Conservation (phyloP, 2,888 invertebrate species). For the Lasioglossum marginatum region DNA sequence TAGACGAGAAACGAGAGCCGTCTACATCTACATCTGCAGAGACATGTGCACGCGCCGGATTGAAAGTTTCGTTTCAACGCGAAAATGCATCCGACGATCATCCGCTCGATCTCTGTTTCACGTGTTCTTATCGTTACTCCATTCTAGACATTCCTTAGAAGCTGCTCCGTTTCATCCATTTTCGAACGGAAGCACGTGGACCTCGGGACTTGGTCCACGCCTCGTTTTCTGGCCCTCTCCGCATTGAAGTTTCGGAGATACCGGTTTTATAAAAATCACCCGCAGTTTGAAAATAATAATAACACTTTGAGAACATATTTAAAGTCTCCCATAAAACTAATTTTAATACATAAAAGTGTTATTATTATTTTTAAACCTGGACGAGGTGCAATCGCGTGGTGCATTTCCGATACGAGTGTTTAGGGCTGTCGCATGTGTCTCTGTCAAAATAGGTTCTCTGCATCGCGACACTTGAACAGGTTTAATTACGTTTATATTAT, state of each 20-base stretch:
- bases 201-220: neutral
- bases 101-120: neutral
- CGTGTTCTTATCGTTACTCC: neutral
- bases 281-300: no score
- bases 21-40: neutral
- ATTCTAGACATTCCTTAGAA: neutral
- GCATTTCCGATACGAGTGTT: conserved; percentile 6
- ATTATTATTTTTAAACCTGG: neutral
- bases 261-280: no score
- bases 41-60: neutral
- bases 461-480: neutral
- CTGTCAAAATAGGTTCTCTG: neutral
- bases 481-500: neutral
- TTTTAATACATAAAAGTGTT: no score
- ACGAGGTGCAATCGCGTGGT: neutral
- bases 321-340: no score
- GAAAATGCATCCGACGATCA: neutral
- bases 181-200: neutral
- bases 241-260: no score
- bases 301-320: no score
- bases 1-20: neutral
- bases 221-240: neutral
- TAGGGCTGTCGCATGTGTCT: neutral
- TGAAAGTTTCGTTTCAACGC: neutral
- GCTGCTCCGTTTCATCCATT: neutral